A percentile compares a stretch with the other conserved stretches of the same genome.
Conservation (phyloP, 1,140 invertebrate genomes). For the Aphis craccivora region DNA sequence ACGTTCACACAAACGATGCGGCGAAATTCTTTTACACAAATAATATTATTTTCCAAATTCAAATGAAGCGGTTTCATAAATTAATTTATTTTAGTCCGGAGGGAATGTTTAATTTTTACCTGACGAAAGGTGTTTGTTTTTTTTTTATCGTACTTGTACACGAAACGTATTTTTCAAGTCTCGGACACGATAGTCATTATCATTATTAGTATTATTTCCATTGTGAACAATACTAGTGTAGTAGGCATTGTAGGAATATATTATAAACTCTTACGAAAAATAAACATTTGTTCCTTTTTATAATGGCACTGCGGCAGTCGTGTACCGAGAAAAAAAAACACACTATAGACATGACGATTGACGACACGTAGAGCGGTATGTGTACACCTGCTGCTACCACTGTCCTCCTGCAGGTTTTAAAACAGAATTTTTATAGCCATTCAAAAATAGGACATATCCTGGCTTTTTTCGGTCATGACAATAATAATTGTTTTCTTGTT, state of each 20-base stretch:
- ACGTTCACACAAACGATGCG: slow-evolving; percentile 32
- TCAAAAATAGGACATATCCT: background rate
- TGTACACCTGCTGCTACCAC: slow-evolving; percentile 2
- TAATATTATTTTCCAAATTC: background rate
- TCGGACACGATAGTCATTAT: background rate
- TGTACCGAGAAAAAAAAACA: background rate
- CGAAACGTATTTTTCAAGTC: background rate
- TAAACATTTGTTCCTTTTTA: background rate
- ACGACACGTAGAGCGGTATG: background rate
- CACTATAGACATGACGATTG: background rate
- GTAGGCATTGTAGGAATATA: background rate
- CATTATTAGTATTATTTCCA: background rate
- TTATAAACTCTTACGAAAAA: background rate
- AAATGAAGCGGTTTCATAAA: background rate
- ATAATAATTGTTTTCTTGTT: background rate
- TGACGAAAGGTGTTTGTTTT: background rate
- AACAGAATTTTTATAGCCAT: background rate
- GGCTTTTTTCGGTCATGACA: background rate
- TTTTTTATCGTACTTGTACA: background rate
- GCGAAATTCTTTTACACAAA: background rate
- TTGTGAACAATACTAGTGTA: background rate
- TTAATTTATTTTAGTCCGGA: background rate
- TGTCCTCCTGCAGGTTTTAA: background rate
- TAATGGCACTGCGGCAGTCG: background rate
- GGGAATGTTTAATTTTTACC: background rate